Evolutionary conservation across 2,797 vertebrate species (phyloP).

Genomic region (Cirrhinus molitorella): DNA sequence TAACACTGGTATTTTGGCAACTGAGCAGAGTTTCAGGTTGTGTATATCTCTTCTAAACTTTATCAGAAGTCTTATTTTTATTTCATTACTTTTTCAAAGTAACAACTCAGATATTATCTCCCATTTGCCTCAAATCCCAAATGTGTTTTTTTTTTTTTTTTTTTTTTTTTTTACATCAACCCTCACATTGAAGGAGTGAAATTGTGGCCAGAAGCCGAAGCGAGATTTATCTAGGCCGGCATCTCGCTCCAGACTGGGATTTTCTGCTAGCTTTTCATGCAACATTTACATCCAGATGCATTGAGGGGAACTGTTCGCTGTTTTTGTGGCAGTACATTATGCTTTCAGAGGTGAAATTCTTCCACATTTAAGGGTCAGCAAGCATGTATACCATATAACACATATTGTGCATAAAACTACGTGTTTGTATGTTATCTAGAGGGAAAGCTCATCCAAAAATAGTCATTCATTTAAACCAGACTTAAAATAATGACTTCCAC

Average conservation of each 20-base stretch:
- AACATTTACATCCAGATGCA: constrained; percentile 63
- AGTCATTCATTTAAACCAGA: background rate
- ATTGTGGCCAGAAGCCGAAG: constrained; percentile 20
- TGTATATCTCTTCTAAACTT: too few species aligned
- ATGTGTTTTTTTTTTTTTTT: too few species aligned
- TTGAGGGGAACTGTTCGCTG: background rate
- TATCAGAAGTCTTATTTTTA: too few species aligned
- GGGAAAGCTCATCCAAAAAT: background rate
- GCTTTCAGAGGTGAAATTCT: constrained; percentile 53
- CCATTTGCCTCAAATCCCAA: too few species aligned
- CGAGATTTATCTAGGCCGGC: constrained; percentile 68
- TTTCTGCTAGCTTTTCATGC: constrained; percentile 65
- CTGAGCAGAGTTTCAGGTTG: too few species aligned
- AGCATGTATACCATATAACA: background rate
- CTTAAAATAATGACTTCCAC: background rate
- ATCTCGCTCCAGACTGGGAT: constrained; percentile 63
- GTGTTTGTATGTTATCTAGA: background rate
- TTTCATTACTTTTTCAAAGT: too few species aligned
- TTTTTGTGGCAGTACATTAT: constrained; percentile 23
- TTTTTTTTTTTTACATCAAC: background rate
- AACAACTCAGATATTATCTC: background rate
- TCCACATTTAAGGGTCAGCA: constrained; percentile 37
- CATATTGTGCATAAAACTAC: constrained; percentile 16
- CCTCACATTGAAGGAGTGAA: background rate
- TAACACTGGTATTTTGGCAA: too few species aligned